Evolutionary conservation across 2,797 vertebrate genomes (phyloP), one percentile per base, ranked within the genome.

Genomic region (Bovichtus variegatus): DNA sequence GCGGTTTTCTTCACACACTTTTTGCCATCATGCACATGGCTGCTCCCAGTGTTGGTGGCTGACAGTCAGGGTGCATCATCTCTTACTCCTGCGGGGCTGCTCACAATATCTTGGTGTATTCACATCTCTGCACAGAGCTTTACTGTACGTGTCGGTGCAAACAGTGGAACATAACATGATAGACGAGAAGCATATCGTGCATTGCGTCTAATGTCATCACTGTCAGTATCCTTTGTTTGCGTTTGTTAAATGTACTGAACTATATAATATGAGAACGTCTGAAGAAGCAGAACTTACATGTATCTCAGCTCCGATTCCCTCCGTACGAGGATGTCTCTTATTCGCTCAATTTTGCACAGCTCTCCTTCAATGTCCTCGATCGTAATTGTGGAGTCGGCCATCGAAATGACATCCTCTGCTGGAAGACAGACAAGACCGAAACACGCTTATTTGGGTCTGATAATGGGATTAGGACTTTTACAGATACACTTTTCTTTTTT

Each of bases 231-330:
- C n/a, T n/a, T n/a, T n/a, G n/a, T n/a, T n/a, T n/a, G n/a, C n/a
- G n/a, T n/a, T n/a, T n/a, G n/a, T n/a, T n/a, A n/a, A 46, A 10
- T 10, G 0, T 3, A 5, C 0, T 12, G 27, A 19, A 41, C 2
- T n/a, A n/a, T n/a, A n/a, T n/a, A n/a, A n/a, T n/a, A 29, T n/a
- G n/a, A 58, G 38, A 8, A 12, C 1, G 18, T n/a, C n/a, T n/a
- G n/a, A n/a, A n/a, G n/a, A 76, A 29, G 31, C 12, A 49, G 47
- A 46, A 60, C 96, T 97, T 90, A 97, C 97, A 97, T 98, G 92
- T 97, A 97, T 88, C 97, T 92, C 62, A 98, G 96, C 90, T 98
- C 97, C 0, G 97, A 98, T 69, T 98, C 97, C 78, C 97, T 94
- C 71, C 97, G 92, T 55, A 98, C 96, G 47, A 98, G 93, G 66